Evolutionary conservation across 2,888 invertebrate species (phyloP).

Genomic region (Himalopsyche japonica): DNA sequence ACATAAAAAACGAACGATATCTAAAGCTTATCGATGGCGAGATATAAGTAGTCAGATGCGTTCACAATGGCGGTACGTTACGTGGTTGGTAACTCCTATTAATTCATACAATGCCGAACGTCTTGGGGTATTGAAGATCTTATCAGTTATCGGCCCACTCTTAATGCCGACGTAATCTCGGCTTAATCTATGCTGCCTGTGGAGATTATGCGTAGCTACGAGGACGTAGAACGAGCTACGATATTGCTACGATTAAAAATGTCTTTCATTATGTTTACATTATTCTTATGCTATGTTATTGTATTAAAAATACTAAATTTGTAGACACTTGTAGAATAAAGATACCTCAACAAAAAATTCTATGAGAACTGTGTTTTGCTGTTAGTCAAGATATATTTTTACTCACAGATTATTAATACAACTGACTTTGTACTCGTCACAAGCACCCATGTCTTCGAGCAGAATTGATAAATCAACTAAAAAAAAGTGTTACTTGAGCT

Average conservation of each 20-base stretch:
- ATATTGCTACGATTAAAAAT: background rate
- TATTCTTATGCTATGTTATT: too few relatives aligned
- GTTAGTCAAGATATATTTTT: too few relatives aligned
- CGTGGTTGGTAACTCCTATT: constrained; percentile 18
- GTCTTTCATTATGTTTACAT: too few relatives aligned
- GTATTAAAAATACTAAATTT: too few relatives aligned
- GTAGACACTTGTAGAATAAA: too few relatives aligned
- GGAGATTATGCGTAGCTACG: constrained; percentile 10
- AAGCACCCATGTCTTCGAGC: too few relatives aligned
- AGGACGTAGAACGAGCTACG: background rate
- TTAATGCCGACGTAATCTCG: constrained; percentile 33
- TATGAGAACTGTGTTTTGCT: too few relatives aligned
- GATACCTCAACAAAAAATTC: too few relatives aligned
- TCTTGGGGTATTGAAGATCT: constrained; percentile 20
- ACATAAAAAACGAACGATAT: background rate
- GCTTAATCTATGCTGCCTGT: constrained; percentile 21
- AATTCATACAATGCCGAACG: constrained; percentile 29
- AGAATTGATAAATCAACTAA: too few relatives aligned
- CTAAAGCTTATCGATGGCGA: background rate
- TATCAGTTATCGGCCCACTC: constrained; percentile 23
- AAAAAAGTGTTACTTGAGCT: too few relatives aligned
- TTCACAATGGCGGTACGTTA: background rate
- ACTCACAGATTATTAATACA: too few relatives aligned
- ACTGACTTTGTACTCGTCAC: too few relatives aligned
- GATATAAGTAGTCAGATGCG: background rate